These are phyloP conservation scores for Rhynchopsitta pachyrhyncha DNA, from an alignment of 2,113 vertebrate genomes.

Conservation along the genomic window DNA sequence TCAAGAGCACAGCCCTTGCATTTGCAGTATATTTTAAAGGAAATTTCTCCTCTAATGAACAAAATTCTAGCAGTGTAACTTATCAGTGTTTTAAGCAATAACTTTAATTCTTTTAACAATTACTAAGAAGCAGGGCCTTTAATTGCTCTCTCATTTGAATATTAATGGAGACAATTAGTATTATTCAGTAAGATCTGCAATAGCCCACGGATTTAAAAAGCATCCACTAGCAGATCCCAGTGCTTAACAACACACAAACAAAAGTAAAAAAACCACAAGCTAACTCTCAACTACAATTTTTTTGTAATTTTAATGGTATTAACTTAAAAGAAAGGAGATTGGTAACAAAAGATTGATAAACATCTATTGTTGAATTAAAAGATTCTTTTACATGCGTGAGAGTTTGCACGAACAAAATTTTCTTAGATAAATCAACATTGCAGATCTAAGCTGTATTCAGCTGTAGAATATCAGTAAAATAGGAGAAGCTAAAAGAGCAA, in stretches of 20 bases:
- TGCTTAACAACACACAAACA: not conserved
- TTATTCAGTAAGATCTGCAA: not conserved
- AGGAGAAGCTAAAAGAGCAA: not conserved
- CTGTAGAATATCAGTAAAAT: not conserved
- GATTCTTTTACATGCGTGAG: not conserved
- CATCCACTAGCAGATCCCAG: not conserved
- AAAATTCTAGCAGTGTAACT: not conserved
- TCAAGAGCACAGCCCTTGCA: not conserved
- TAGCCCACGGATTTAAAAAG: not conserved
- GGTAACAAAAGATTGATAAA: not conserved
- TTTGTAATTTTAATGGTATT: not conserved
- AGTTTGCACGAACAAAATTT: not conserved
- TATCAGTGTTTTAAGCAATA: not conserved
- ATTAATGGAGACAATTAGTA: not conserved
- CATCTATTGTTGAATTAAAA: not conserved
- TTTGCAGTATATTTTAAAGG: not conserved
- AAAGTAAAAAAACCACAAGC: not conserved
- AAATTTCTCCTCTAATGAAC: not conserved
- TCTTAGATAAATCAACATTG: not conserved
- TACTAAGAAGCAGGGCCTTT: not conserved
- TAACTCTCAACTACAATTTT: not conserved
- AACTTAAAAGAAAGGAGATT: not conserved
- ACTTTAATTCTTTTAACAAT: not conserved
- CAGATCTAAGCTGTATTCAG: not conserved
- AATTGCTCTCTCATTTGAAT: not conserved